Evolutionary conservation across 2,113 vertebrate species (phyloP), one percentile per base, ranked within the genome.

Genomic region (Morone saxatilis): DNA sequence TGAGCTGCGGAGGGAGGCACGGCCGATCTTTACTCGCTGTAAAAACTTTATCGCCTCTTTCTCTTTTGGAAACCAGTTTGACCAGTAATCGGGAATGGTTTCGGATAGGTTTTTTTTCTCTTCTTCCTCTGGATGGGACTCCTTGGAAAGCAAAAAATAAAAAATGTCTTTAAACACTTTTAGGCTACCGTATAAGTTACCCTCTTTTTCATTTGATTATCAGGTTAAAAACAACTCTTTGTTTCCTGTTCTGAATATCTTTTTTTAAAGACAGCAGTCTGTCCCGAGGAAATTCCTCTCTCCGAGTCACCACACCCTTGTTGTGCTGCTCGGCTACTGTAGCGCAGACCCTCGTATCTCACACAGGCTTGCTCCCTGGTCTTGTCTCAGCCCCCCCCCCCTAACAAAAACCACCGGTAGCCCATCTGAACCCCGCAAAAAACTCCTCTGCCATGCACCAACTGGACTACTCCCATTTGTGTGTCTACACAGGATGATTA

Each of bases 241-340:
- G 12, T 61, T 19, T 3, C 8, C 51, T 60, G 47, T 25, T 19
- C 19, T 11, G 7, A 73, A 50, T 19, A 71, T 31, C 31, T 31
- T 31, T 31, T 31, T 31, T 31, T 31, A 3, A 31, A 68, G 88
- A 80, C 63, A 71, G 70, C 65, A 1, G 76, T 71, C 16, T 63
- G 74, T 74, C 61, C 86, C 50, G 71, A 85, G 78, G 88, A 93
- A 78, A 91, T 93, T 91, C 83, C 89, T 86, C 59, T 81, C 59
- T 70, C 78, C 4, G 12, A 88, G 82, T 50, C 81, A 93, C 93
- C 94, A 94, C 94, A 92, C 94, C 93, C 92, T 93, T 91, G 82
- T 89, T 91, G 85, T 89, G 88, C 87, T 88, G 76, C 84, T 80
- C 68, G 56, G 81, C 72, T 84, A 6, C 83, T 71, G 81, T 73